Percentiles rank a stretch among this genome's conserved stretches.
phyloP scores from a whole-genome alignment of 2,113 vertebrate species.

The Oophaga pumilio region DNA sequence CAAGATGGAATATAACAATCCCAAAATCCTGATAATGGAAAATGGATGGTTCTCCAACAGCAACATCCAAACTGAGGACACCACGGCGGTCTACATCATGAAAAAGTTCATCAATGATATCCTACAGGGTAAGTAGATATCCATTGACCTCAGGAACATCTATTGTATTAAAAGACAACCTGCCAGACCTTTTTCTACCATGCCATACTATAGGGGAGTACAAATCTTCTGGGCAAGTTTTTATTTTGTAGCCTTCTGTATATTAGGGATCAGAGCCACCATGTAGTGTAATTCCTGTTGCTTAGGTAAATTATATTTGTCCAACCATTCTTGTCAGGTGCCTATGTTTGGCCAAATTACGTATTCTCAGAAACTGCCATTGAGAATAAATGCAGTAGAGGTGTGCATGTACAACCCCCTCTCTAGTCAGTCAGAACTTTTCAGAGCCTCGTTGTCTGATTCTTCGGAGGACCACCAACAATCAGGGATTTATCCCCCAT shows the following conservation, averaged over 20 bases:
- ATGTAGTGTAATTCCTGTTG: neutral
- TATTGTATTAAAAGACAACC: neutral
- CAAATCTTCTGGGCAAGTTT: neutral
- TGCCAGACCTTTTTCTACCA: neutral
- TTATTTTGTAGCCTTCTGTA: neutral
- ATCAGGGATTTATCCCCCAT: too few relatives aligned
- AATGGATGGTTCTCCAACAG: conserved; percentile 92
- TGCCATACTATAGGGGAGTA: neutral
- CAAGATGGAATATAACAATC: conserved; percentile 84
- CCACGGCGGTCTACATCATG: conserved; percentile 86
- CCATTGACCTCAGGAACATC: neutral
- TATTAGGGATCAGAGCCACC: neutral
- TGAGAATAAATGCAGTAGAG: too few relatives aligned
- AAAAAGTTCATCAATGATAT: conserved; percentile 93
- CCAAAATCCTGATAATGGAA: conserved; percentile 84
- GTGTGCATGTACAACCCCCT: too few relatives aligned
- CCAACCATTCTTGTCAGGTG: neutral
- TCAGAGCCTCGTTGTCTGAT: too few relatives aligned
- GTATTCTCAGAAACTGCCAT: too few relatives aligned
- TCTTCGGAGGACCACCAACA: too few relatives aligned
- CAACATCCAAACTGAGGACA: conserved; percentile 85
- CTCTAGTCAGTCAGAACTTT: too few relatives aligned
- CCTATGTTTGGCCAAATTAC: neutral
- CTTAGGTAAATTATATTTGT: neutral
- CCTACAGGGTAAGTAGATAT: conserved; percentile 80